Evolutionary conservation across 2,888 invertebrate species (phyloP).

Genomic region (Horisme vitalbata): DNA sequence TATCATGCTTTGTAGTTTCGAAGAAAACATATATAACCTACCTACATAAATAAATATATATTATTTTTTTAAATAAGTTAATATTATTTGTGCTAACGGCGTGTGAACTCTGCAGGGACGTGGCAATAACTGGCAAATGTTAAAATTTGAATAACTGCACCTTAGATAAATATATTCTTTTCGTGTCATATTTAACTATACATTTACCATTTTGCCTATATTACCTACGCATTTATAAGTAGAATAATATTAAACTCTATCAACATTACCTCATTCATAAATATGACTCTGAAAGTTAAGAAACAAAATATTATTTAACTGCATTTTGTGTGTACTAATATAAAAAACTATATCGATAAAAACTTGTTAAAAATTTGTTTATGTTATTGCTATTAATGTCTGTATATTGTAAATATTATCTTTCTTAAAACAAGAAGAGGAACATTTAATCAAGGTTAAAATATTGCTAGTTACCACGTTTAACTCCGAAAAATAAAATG

Average conservation of each 20-base stretch:
- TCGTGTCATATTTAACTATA: constrained; percentile 64
- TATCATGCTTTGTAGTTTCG: constrained; percentile 67
- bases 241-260: constrained; percentile 82
- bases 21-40: constrained; percentile 52
- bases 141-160: constrained; percentile 84
- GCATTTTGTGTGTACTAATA: constrained; percentile 77
- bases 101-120: constrained; percentile 73
- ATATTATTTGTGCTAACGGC: constrained; percentile 75
- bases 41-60: constrained; percentile 47
- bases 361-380: constrained; percentile 74
- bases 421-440: constrained; percentile 83
- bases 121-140: constrained; percentile 74
- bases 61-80: constrained; percentile 42
- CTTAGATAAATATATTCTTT: constrained; percentile 69
- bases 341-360: constrained; percentile 82
- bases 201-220: constrained; percentile 67
- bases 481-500: constrained; percentile 67
- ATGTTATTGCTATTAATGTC: constrained; percentile 78
- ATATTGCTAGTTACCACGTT: constrained; percentile 80
- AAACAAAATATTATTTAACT: constrained; percentile 79
- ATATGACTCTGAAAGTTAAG: constrained; percentile 85
- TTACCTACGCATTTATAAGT: constrained; percentile 84
- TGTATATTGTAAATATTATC: constrained; percentile 83
- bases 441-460: constrained; percentile 80
- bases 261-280: constrained; percentile 78